Percentiles rank a stretch among this genome's conserved stretches.
phyloP scores from a whole-genome alignment of 2,797 vertebrate genomes.

The Anguilla obscura region DNA sequence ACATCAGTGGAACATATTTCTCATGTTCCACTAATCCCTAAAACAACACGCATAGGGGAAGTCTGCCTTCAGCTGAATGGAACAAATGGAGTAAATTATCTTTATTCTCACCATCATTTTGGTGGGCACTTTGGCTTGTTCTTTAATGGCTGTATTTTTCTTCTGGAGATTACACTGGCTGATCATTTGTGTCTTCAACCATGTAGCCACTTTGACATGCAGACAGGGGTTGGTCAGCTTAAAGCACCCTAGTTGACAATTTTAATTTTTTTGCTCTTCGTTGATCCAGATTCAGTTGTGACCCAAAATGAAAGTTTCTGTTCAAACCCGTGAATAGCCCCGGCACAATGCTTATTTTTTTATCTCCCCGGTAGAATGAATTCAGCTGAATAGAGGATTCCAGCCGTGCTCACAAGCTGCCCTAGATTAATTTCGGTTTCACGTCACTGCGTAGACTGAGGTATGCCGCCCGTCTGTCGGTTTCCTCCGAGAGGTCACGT shows the following conservation, averaged over 20 bases:
- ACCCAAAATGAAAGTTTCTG: background rate
- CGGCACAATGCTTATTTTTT: background rate
- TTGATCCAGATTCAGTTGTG: background rate
- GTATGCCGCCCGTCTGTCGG: background rate
- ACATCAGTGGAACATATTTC: background rate
- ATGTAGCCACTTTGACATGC: background rate
- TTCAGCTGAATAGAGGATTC: background rate
- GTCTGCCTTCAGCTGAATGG: background rate
- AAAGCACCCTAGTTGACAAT: background rate
- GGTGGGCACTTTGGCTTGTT: background rate
- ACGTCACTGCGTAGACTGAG: background rate
- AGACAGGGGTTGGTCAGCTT: background rate
- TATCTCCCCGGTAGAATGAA: background rate
- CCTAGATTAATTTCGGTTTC: conserved; percentile 27
- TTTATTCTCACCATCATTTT: background rate
- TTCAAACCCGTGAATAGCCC: background rate
- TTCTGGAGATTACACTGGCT: background rate
- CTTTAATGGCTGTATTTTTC: background rate
- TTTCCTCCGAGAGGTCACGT: conserved; percentile 46
- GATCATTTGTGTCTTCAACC: background rate
- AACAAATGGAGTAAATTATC: background rate
- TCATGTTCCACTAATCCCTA: background rate
- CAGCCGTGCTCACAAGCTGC: background rate
- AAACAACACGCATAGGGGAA: background rate
- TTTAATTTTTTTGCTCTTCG: background rate